A percentile compares a stretch with the other conserved stretches of the same genome.
phyloP scores from a whole-genome alignment of 2,113 vertebrate genomes.

The Willisornis vidua region DNA sequence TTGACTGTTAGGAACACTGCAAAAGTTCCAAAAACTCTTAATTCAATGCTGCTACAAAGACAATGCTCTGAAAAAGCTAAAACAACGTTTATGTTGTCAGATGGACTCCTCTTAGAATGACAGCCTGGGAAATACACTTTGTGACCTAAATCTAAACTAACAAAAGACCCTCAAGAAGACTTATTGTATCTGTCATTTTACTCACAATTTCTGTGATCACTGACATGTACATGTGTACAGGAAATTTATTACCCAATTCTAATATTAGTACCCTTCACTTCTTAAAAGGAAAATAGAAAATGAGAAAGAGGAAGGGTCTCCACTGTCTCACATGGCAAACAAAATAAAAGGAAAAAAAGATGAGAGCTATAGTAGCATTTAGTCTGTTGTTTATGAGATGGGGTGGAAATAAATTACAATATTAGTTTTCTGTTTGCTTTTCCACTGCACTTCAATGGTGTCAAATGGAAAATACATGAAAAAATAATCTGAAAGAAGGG shows the following conservation, averaged over 20 bases:
- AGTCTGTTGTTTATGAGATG: not conserved
- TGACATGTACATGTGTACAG: not conserved
- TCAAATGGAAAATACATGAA: constrained; percentile 34
- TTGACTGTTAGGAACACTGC: not conserved
- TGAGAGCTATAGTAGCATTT: not conserved
- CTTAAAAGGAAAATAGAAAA: not conserved
- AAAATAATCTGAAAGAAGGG: constrained; percentile 1
- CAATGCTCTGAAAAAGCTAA: not conserved
- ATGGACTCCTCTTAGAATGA: not conserved
- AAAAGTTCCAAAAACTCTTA: constrained; percentile 23
- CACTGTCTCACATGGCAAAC: not conserved
- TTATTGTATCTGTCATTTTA: not conserved
- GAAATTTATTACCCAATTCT: not conserved
- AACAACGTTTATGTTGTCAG: not conserved
- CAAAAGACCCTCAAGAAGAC: not conserved
- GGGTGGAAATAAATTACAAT: not conserved
- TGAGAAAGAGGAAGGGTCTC: not conserved
- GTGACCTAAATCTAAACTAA: constrained; percentile 31
- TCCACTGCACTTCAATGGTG: not conserved
- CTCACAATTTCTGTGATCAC: constrained; percentile 11
- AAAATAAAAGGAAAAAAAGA: not conserved
- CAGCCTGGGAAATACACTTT: constrained; percentile 1
- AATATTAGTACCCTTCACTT: not conserved
- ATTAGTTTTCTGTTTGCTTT: not conserved
- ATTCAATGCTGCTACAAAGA: not conserved